Evolutionary conservation across 2,888 invertebrate genomes (phyloP), one percentile per base, ranked within the genome.

Genomic region (Crioceris asparagi): DNA sequence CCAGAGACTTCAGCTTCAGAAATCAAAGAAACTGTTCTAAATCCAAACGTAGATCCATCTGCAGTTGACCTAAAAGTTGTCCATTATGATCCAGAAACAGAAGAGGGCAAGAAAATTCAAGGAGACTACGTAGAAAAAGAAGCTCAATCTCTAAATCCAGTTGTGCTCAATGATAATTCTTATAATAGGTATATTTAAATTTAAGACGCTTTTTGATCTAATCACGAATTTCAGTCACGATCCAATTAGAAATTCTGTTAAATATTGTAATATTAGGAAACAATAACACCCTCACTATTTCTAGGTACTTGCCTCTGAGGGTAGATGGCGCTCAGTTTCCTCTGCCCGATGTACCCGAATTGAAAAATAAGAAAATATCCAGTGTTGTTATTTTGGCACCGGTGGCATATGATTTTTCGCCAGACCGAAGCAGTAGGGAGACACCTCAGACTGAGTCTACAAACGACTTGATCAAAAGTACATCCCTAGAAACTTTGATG

Each of bases 311-410:
- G 38, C 87, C 87, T 10, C 65, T 88, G 32, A 86, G 86, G 72
- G 82, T 87, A 17, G 84, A 79, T 51, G 87, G 87, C 1, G 78
- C 83, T 17, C 81, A 85, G 50, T 88, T 88, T 56, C 87, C 88
- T 3, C 72, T 87, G 35, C 87, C 87, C 3, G 82, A 85, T 55
- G 78, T 77, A 16, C 74, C 77, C n/a, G 77, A 79, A 54, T 61
- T 88, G 16, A 73, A 72, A 52, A 84, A 83, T 32, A 79, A 80
- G 54, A 78, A 73, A 57, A 77, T 88, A n/a, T 77, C 83, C 7
- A 86, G 86, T 55, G 86, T 88, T 2, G 87, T 88, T 1, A 85
- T 87, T 2, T 61, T 88, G 44, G 87, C 87, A 3, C 87, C 87
- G 0, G 83, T 87, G 2, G 79, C 83, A 59, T 82, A 83, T 39